These are phyloP conservation scores for Carabus problematicus DNA, from an alignment of 2,888 invertebrate genomes.

Conservation along the genomic window DNA sequence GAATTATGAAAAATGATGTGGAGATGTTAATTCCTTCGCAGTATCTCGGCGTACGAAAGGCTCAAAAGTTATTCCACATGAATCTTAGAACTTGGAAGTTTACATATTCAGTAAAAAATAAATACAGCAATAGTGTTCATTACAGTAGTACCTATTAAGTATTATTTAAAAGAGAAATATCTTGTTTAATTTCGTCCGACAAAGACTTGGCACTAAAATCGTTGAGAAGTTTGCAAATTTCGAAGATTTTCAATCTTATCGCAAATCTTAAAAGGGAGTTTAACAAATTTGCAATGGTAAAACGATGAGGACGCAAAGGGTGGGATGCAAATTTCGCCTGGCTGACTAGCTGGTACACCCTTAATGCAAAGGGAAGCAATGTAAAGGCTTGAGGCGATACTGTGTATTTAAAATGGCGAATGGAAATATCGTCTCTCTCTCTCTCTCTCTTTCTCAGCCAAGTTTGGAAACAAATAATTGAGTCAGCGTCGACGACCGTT, in stretches of 20 bases:
- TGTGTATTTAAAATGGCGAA: slow-evolving; percentile 32
- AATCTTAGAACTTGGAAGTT: too few relatives aligned
- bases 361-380: slow-evolving; percentile 21
- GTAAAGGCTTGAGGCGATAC: slow-evolving; percentile 34
- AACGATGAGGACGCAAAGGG: slow-evolving; percentile 10
- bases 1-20: too few relatives aligned
- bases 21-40: too few relatives aligned
- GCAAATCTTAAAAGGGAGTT: slow-evolving; percentile 42
- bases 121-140: too few relatives aligned
- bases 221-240: slow-evolving; percentile 40
- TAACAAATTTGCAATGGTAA: slow-evolving; percentile 43
- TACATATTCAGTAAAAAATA: too few relatives aligned
- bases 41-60: too few relatives aligned
- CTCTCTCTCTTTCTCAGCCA: too few relatives aligned
- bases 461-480: slow-evolving; percentile 43
- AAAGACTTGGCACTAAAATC: slow-evolving; percentile 29
- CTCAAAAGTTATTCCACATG: too few relatives aligned
- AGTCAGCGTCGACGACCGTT: slow-evolving; percentile 18
- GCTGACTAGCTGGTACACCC: slow-evolving; percentile 9
- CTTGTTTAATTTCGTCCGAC: neutral
- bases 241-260: slow-evolving; percentile 40
- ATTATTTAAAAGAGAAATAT: too few relatives aligned
- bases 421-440: slow-evolving; percentile 12
- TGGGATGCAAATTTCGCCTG: slow-evolving; percentile 41
- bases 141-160: too few relatives aligned